Base-by-base conservation (phyloP, 2,888 invertebrate species). In the Micropterix aruncella region DNA sequence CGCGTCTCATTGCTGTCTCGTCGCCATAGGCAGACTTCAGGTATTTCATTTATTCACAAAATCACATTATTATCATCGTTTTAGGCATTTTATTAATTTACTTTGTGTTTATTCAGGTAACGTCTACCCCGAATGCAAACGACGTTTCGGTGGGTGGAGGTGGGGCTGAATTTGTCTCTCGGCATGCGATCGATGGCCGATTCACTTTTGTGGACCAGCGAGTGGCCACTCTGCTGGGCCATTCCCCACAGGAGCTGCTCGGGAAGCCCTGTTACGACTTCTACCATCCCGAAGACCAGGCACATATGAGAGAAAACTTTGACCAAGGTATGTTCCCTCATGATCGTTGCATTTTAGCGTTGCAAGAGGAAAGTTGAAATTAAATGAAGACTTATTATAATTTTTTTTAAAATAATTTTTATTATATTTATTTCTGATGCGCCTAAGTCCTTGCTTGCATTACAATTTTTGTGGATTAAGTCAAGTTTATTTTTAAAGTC, bases 121-220 rank as follows among this genome's bases (percentile, higher is more conserved):
- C 96, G 43, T 95, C 94, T 42, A 93, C 95, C 46, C 95, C 97
- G 12, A 91, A 88, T 65, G 86, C 88, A 48, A 80, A 84, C 49
- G 96, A 99, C 62, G 74, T 92, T 61, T 75, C 86, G 51, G 89
- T 89, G 53, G 81, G 88, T 46, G 90, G 85, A 58, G 83, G 80
- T 58, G 85, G 86, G 58, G 70, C 80, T 53, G 97, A 99, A 73
- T 99, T 99, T 63, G 93, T 97, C 55, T 93, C 97, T 40, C 82
- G 99, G 38, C 95, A 99, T 70, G 85, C 90, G 40, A 83, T 87
- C 57, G 97, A 99, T 61, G 97, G 97, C 15, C 96, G 95, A 61
- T 95, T 97, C 66, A 94, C 96, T 43, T 99, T 99, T 69, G 94
- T 97, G 44, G 99, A 99, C 70, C 96, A 96, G 65, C 83, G 95